These are phyloP conservation scores for Hydrolagus colliei DNA, from an alignment of 2,797 vertebrate genomes.

Conservation along the genomic window DNA sequence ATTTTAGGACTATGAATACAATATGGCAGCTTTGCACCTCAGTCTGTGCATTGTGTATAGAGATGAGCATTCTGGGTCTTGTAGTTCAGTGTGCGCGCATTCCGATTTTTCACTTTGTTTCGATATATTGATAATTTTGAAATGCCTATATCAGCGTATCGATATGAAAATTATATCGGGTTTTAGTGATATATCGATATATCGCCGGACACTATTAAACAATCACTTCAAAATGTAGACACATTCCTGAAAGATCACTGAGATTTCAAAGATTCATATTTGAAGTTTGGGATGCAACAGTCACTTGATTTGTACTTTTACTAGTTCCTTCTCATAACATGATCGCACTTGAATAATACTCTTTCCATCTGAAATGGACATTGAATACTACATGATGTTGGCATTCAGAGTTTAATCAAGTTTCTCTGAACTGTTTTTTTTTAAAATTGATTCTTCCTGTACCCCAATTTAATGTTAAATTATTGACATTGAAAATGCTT, in stretches of 20 bases:
- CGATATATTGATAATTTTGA: no score
- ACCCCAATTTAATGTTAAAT: conserved; percentile 10
- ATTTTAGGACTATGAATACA: no score
- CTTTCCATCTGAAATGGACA: conserved; percentile 21
- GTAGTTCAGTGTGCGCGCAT: no score
- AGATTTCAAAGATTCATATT: neutral
- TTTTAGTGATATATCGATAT: no score
- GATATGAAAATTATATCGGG: no score
- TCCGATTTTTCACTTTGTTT: no score
- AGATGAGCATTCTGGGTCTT: no score
- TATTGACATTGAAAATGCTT: conserved; percentile 20
- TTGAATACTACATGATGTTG: conserved; percentile 22
- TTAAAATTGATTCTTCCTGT: conserved; percentile 37
- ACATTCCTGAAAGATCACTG: neutral
- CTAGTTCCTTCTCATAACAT: neutral
- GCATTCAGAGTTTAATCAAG: conserved; percentile 21
- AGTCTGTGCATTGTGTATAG: no score
- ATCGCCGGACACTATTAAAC: neutral
- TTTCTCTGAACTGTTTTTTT: conserved; percentile 4
- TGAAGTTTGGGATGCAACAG: neutral
- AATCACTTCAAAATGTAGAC: neutral
- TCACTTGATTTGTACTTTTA: conserved; percentile 5
- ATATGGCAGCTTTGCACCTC: no score
- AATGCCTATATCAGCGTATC: no score
- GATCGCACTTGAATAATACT: conserved; percentile 15